These are phyloP conservation scores for Campoletis raptor DNA, from an alignment of 2,888 invertebrate species.

Conservation along the genomic window DNA sequence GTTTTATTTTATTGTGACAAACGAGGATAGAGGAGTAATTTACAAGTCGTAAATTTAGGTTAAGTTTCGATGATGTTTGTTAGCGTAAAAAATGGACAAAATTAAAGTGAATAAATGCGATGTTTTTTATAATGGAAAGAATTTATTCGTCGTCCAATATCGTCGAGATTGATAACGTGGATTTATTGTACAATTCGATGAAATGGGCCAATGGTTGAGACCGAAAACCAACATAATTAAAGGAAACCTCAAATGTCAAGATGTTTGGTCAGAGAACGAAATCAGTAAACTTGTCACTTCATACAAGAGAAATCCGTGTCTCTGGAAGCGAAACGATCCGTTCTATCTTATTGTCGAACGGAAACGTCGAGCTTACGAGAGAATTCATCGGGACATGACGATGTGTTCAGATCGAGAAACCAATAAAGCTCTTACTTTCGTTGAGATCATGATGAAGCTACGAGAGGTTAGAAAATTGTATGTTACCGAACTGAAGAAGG, in stretches of 20 bases:
- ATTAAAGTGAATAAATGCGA: constrained; percentile 7
- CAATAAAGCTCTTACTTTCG: constrained; percentile 63
- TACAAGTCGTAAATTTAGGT: constrained; percentile 15
- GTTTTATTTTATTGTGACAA: constrained; percentile 32
- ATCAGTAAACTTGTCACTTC: constrained; percentile 72
- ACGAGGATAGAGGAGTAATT: not conserved
- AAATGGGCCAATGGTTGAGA: constrained; percentile 44
- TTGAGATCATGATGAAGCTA: constrained; percentile 76
- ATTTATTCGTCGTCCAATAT: not conserved
- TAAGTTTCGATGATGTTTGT: not conserved
- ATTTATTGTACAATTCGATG: constrained; percentile 11
- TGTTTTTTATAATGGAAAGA: constrained; percentile 19
- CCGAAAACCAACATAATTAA: constrained; percentile 24
- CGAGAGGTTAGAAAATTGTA: constrained; percentile 73
- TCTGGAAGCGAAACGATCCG: constrained; percentile 75
- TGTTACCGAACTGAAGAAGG: constrained; percentile 71
- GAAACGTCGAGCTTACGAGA: constrained; percentile 73
- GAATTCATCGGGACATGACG: constrained; percentile 70
- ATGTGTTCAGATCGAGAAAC: constrained; percentile 28
- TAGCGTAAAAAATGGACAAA: constrained; percentile 7
- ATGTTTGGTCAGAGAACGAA: constrained; percentile 72
- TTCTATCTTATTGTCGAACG: constrained; percentile 71
- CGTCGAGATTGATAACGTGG: not conserved
- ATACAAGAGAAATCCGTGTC: constrained; percentile 72
- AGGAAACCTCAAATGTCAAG: constrained; percentile 29